Percentiles rank a stretch among this genome's conserved stretches.
Conservation (phyloP, 64 coral and sea anemone species). For the Montipora foliosa region DNA sequence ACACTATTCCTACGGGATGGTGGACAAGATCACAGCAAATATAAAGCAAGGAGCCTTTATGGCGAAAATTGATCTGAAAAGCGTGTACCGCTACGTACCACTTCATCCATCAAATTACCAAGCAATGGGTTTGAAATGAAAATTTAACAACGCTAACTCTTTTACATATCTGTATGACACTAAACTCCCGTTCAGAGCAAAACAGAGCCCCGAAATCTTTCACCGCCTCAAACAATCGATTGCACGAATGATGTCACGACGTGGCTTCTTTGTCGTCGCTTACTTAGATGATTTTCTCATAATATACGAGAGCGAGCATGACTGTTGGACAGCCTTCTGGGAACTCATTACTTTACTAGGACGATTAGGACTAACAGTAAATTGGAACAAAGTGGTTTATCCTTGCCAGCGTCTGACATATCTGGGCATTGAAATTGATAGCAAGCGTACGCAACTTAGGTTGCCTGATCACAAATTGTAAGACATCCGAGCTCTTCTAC, state of each 20-base stretch:
- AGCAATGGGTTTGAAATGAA: constrained; percentile 29
- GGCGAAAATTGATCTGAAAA: background rate
- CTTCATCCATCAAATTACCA: constrained; percentile 37
- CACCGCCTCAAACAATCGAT: constrained; percentile 61
- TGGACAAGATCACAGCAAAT: background rate
- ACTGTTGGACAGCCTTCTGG: constrained; percentile 35
- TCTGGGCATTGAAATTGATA: constrained; percentile 69
- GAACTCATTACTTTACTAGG: constrained; percentile 9
- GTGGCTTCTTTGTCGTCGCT: constrained; percentile 8
- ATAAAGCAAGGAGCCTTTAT: background rate
- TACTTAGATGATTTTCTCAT: constrained; percentile 70
- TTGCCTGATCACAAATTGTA: constrained; percentile 51
- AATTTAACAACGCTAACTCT: background rate
- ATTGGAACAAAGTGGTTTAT: background rate
- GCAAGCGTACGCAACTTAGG: background rate
- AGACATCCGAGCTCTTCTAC: constrained; percentile 16
- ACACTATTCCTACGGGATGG: background rate
- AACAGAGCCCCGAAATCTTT: constrained; percentile 50
- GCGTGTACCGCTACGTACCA: constrained; percentile 36
- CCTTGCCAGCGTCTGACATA: constrained; percentile 52
- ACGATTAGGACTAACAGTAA: constrained; percentile 9
- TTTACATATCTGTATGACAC: constrained; percentile 49
- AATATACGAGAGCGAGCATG: constrained; percentile 12
- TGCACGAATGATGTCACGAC: constrained; percentile 37
- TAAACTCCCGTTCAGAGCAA: constrained; percentile 51